Base-by-base conservation (phyloP, 2,888 invertebrate genomes). In the Chymomyza amoena region DNA sequence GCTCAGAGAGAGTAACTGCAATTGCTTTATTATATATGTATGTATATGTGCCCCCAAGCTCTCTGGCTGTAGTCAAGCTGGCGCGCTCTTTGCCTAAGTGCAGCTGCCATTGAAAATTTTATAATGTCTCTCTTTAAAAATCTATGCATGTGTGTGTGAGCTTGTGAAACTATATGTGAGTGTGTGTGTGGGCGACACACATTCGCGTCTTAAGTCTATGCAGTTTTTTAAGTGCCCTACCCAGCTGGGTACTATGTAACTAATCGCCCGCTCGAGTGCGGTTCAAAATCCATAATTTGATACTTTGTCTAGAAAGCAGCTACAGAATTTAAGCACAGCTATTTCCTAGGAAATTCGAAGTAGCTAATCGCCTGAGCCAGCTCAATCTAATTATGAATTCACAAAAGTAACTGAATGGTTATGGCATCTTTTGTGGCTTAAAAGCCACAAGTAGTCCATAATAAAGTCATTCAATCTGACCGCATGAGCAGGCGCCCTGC, bases 401-500 rank as follows among this genome's bases (percentile, higher is more conserved):
- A 45, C 13, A 10, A 45, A 54, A 54, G 54, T 54, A 54, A 54
- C 16, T 54, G 7, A 54, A 18, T 16, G 54, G 54, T n/a, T 18
- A 54, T 54, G 16, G 54, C 15, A 54, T n/a, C 20, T 54, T 54
- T 54, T 54, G 20, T 54, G 54, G 73, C 61, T 45, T 75, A 73
- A 75, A 84, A 85, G 86, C 83, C 82, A 88, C 87, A 87, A 88
- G 87, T 89, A 82, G 89, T 84, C 82, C 84, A 83, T 83, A 88
- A 89, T 87, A 87, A 81, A 87, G 78, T 79, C 72, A 80, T 82
- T 84, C 61, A 54, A 36, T 36, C 52, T 52, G 20, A 61, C 20
- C 45, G 20, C 61, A 15, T 60, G 36, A 60, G 25, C 36, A 61
- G 45, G 20, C 18, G 45, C 45, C 61, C 36, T 32, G 32, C 25